A percentile compares a stretch with the other conserved stretches of the same genome.
Evolutionary conservation across 2,888 invertebrate genomes (phyloP).

Genomic region (Drosophila aldrichi): DNA sequence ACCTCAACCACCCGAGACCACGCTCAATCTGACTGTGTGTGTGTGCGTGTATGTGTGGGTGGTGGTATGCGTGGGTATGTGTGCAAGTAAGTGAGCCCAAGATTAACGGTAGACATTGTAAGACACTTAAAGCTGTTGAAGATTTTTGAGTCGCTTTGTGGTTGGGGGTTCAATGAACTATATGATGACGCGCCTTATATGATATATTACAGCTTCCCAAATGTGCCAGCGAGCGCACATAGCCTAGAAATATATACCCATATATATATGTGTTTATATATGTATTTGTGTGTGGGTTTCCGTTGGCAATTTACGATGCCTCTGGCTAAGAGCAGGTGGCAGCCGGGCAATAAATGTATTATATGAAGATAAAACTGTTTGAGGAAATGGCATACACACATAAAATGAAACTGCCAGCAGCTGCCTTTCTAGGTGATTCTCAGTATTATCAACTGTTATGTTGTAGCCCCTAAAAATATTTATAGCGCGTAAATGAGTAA

Average conservation of each 20-base stretch:
- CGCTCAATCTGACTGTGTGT: constrained; percentile 9
- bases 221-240: constrained; percentile 31
- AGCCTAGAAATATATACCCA: constrained; percentile 19
- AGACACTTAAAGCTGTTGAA: constrained; percentile 79
- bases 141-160: constrained; percentile 70
- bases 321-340: constrained; percentile 57
- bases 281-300: constrained; percentile 2
- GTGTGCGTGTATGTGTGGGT: constrained; percentile 7
- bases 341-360: constrained; percentile 70
- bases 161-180: constrained; percentile 77
- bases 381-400: constrained; percentile 48
- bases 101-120: constrained; percentile 80
- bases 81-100: constrained; percentile 62
- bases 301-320: constrained; percentile 48
- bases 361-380: constrained; percentile 73
- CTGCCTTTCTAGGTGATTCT: constrained; percentile 32
- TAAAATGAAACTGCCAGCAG: constrained; percentile 27
- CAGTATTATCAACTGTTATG: constrained; percentile 6
- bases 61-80: background rate
- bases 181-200: constrained; percentile 70
- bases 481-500: constrained; percentile 19
- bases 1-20: constrained; percentile 29
- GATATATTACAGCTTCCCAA: constrained; percentile 61
- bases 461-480: constrained; percentile 25
- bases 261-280: constrained; percentile 3